These are phyloP conservation scores for Schizaphis graminum DNA, from an alignment of 2,888 invertebrate genomes.

Conservation along the genomic window DNA sequence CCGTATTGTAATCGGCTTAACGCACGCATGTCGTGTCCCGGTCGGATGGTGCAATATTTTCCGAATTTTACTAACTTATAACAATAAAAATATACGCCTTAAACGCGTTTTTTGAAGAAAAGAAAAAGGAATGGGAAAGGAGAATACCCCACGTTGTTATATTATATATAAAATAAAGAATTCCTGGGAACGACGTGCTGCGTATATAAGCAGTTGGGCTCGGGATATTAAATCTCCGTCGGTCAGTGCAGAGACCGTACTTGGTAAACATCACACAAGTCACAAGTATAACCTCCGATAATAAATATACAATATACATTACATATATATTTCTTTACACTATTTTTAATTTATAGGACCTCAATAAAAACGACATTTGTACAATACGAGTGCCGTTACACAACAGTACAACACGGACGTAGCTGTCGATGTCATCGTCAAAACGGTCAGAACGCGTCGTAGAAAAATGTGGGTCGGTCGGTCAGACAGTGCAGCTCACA, in stretches of 20 bases:
- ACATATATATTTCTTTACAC: background rate
- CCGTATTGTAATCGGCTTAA: slow-evolving; percentile 32
- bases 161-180: slow-evolving; percentile 12
- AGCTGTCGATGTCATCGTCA: background rate
- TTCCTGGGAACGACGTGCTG: background rate
- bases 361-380: background rate
- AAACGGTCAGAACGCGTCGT: background rate
- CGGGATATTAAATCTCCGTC: background rate
- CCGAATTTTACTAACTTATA: background rate
- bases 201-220: background rate
- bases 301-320: background rate
- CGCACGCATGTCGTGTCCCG: slow-evolving; percentile 28
- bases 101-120: background rate
- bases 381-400: background rate
- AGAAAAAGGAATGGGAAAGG: background rate
- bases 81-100: background rate
- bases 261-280: background rate
- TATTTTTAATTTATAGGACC: slow-evolving; percentile 10
- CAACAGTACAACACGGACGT: background rate
- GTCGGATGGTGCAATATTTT: background rate
- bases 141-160: background rate
- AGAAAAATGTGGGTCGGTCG: slow-evolving; percentile 9
- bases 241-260: background rate
- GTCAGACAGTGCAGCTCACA: background rate
- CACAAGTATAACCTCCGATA: background rate